Base-by-base conservation (phyloP, 2,113 vertebrate genomes). In the Periophthalmodon schlosseri region DNA sequence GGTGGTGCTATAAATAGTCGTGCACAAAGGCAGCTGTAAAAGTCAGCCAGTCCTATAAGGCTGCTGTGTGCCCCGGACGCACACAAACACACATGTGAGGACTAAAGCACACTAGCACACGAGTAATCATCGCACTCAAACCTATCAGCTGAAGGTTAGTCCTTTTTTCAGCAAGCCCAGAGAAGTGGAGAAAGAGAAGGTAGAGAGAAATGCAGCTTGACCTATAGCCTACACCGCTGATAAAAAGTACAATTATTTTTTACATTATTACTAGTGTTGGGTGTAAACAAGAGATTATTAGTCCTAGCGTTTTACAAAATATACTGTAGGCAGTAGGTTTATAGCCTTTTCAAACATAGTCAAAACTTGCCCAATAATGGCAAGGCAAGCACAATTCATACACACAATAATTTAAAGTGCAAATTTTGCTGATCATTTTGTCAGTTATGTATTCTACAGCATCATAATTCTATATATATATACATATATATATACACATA, bases 1-100 rank as follows among this genome's bases (percentile, higher is more conserved):
- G 89, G 80, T 84, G 80, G 74, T 63, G 85, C 90, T 89, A 90
- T 91, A 91, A 93, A 93, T 93, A 93, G 89, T 77, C 56, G 69
- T 47, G 74, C 80, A 90, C 87, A 91, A 92, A 91, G 86, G 82
- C 82, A 80, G 88, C 89, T 77, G 81, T 91, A 91, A 91, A 90
- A 92, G 86, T 90, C 89, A 89, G 81, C 63, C 84, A 79, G 78
- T 80, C 79, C 84, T 85, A 77, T 83, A 84, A 82, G 84, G 61
- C 77, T 80, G 79, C 80, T 76, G 68, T 46, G 72, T 79, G 69
- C 63, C 63, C 47, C 28, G 15, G 28, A 78, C 66, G 11, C 77
- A 14, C 70, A 71, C 76, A 71, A 64, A 69, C 74, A 77, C 24
- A 54, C 24, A 69, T 14, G 50, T 46, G 8, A 18, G 0, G 24